phyloP scores from a whole-genome alignment of 2,797 vertebrate species.

The Malurus leucopterus region DNA sequence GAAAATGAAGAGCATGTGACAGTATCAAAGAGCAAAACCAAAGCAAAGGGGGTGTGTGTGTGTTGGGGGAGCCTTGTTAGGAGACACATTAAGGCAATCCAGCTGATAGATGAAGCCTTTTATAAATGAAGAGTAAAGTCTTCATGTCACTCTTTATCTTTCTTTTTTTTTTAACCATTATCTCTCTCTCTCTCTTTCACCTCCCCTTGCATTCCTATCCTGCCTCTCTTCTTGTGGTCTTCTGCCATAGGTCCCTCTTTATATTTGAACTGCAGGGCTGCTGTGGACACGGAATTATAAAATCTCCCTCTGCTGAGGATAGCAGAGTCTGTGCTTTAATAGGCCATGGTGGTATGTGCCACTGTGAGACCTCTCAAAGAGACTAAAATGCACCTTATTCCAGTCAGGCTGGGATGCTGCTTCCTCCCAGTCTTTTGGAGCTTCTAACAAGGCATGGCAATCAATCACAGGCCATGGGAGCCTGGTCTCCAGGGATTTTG shows the following conservation, averaged over 20 bases:
- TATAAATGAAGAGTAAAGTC: slow-evolving; percentile 58
- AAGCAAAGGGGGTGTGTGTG: slow-evolving; percentile 33
- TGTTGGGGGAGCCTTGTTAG: slow-evolving; percentile 62
- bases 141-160: slow-evolving; percentile 52
- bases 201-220: not conserved
- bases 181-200: not conserved
- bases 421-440: not conserved
- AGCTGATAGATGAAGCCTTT: slow-evolving; percentile 71
- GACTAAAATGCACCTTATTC: not conserved
- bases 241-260: not conserved
- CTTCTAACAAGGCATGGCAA: not conserved
- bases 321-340: not conserved
- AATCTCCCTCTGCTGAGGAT: not conserved
- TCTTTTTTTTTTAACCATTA: not conserved
- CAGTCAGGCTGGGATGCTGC: not conserved
- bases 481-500: not conserved
- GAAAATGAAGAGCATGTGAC: slow-evolving; percentile 74
- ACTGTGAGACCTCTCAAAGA: not conserved
- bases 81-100: slow-evolving; percentile 71
- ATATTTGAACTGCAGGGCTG: not conserved
- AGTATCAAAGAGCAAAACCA: slow-evolving; percentile 70
- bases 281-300: not conserved
- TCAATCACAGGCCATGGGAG: not conserved
- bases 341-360: not conserved
- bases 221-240: not conserved